Conservation (phyloP, 2,113 vertebrate genomes). For the Menura novaehollandiae region DNA sequence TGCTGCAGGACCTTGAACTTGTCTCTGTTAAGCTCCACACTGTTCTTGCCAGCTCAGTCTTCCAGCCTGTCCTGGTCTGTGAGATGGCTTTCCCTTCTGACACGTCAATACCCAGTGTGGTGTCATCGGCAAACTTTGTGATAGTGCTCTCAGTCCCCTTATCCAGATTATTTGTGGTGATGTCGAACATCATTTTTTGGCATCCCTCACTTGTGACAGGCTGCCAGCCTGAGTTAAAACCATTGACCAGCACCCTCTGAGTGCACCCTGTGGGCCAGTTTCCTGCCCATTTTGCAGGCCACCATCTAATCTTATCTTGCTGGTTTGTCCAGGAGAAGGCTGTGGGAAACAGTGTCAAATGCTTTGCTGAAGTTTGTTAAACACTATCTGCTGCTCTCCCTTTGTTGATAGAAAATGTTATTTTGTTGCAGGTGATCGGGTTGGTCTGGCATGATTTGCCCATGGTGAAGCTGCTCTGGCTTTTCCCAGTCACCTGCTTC, state of each 20-base stretch:
- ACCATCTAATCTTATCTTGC: accelerated
- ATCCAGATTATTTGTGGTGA: background rate
- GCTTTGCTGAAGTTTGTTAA: background rate
- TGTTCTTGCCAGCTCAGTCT: background rate
- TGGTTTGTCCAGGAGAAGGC: background rate
- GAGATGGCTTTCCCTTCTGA: background rate
- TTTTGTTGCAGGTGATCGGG: background rate
- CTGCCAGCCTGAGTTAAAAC: background rate
- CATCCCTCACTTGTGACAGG: no score
- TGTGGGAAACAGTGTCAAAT: background rate
- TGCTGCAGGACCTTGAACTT: background rate
- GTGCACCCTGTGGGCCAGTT: accelerated
- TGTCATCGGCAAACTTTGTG: background rate
- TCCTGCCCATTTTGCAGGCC: accelerated
- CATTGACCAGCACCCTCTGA: no score
- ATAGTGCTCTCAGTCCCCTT: background rate
- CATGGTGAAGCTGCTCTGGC: no score
- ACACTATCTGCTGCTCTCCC: background rate
- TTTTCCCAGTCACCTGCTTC: background rate
- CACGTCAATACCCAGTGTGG: accelerated
- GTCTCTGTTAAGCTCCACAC: background rate
- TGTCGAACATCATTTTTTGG: background rate
- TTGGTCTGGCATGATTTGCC: background rate
- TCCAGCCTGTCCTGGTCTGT: background rate
- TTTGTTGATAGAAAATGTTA: accelerated